Evolutionary conservation across 2,888 invertebrate species (phyloP).

Genomic region (Calameuta pallipes): DNA sequence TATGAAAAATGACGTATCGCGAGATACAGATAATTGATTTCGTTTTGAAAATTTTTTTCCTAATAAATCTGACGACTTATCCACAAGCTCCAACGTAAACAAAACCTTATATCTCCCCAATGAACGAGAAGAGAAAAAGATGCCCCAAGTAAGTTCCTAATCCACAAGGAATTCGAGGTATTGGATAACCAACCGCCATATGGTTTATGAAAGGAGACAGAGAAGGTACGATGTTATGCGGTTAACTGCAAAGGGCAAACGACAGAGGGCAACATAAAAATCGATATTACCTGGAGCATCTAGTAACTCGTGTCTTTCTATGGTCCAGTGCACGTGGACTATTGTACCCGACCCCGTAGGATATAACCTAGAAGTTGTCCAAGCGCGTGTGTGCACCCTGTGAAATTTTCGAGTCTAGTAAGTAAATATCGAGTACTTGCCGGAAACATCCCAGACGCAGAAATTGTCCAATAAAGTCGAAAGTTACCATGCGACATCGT

Average conservation of each 20-base stretch:
- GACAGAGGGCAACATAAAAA: not conserved
- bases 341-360: not conserved
- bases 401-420: not conserved
- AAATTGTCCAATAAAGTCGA: not conserved
- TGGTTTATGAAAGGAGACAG: not conserved
- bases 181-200: not conserved
- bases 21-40: not conserved
- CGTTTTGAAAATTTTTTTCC: not conserved
- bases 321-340: not conserved
- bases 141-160: not conserved
- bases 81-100: not conserved
- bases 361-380: not conserved
- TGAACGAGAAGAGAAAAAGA: not conserved
- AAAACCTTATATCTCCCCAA: not conserved
- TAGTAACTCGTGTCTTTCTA: not conserved
- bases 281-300: not conserved
- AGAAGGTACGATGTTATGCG: not conserved
- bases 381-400: not conserved
- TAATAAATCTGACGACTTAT: not conserved
- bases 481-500: not conserved
- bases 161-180: not conserved
- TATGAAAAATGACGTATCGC: not conserved
- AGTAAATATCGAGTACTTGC: not conserved
- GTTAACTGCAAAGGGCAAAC: not conserved
- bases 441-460: not conserved